Evolutionary conservation across 2,113 vertebrate species (phyloP), one percentile per base, ranked within the genome.

Genomic region (Datnioides undecimradiatus): DNA sequence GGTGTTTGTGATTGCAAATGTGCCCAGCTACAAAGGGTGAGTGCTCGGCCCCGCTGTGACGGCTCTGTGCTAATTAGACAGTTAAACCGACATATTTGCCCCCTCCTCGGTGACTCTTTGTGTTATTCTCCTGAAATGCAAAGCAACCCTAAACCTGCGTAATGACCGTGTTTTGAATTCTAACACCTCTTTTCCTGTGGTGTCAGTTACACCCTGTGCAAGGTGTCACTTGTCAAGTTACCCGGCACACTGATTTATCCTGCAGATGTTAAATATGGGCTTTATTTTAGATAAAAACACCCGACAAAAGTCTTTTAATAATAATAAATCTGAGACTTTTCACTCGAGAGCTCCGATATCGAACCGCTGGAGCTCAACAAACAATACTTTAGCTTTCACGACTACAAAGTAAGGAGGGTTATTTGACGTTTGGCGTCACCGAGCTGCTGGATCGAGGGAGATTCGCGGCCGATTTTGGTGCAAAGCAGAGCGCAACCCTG

Each of bases 21-120:
- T 90, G 36, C 73, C 90, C 70, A 86, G 25, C 80, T 93, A 91
- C 70, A 54, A 86, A 73, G 87, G 88, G 95, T 94, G 83, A 94
- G 94, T 86, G 16, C 10, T 46, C 7, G n/a, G n/a, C n/a, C n/a
- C n/a, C n/a, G n/a, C n/a, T n/a, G n/a, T n/a, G n/a, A n/a, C n/a
- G n/a, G n/a, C n/a, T n/a, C n/a, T n/a, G n/a, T n/a, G n/a, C 16
- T 31, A 21, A 49, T 0, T 31, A 43, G 13, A 48, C 41, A 7
- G 3, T 33, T 14, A 8, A 38, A 40, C 23, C 29, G 5, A 38
- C 3, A 25, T 54, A 70, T 59, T 14, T 52, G 21, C 43, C 36
- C 25, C 57, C 16, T 38, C 5, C n/a, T 2, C n/a, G 12, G 6
- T 21, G 2, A 68, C 5, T 38, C 33, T 67, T 54, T 65, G 23